These are phyloP conservation scores for Chondrosia reniformis DNA, from an alignment of 37 sponge, comb jelly and placozoan species.

Conservation along the genomic window DNA sequence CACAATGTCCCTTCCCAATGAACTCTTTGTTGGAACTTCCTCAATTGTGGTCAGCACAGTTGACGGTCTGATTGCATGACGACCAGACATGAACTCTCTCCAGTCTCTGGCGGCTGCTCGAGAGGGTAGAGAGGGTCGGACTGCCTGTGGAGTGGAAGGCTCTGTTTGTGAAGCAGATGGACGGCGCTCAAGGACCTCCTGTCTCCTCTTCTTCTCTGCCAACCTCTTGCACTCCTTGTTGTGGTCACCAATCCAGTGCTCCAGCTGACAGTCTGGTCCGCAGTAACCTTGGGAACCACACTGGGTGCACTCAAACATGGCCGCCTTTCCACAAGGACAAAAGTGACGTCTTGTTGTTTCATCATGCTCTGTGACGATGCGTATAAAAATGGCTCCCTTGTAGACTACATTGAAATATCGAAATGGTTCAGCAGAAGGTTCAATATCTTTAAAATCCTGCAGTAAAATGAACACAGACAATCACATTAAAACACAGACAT, in stretches of 20 bases:
- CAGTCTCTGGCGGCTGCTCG: neutral
- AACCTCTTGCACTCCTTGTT: conserved; percentile 60
- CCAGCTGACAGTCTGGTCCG: conserved; percentile 66
- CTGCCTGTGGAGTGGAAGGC: neutral
- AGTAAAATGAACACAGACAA: neutral
- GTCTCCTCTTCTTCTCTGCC: conserved; percentile 62
- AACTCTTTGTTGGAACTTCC: conserved; percentile 9
- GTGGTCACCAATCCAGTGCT: conserved; percentile 64
- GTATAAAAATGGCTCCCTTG: conserved; percentile 47
- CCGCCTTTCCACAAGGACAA: conserved; percentile 75
- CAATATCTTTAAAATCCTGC: conserved; percentile 67
- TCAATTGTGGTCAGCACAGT: conserved; percentile 26
- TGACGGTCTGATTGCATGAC: neutral
- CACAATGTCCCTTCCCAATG: neutral
- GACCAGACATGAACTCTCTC: neutral
- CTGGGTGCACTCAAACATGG: conserved; percentile 79
- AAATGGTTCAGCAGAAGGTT: conserved; percentile 70
- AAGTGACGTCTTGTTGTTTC: conserved; percentile 49
- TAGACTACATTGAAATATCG: conserved; percentile 79
- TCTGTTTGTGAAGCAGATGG: neutral
- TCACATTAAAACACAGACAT: neutral
- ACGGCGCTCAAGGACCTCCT: conserved; percentile 32
- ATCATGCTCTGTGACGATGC: conserved; percentile 24
- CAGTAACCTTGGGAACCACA: conserved; percentile 75
- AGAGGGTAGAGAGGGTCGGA: neutral